Evolutionary conservation across 2,888 invertebrate genomes (phyloP), one percentile per base, ranked within the genome.

Genomic region (Eupithecia abbreviata): DNA sequence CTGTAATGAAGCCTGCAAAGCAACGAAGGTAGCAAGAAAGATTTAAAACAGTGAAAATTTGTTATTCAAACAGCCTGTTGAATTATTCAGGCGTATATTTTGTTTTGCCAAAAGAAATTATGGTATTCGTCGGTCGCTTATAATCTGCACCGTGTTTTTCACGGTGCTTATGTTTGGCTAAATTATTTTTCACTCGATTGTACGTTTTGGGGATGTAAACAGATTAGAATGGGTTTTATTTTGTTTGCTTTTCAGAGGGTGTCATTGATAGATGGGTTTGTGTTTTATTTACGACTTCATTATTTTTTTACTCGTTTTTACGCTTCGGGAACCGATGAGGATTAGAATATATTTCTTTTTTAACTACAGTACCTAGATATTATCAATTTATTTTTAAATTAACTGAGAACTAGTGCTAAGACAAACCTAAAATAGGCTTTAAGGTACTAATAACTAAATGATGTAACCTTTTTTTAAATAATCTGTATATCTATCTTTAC

Each of bases 11-110:
- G 62, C 30, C 18, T 4, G 10, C 18, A 18, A 58, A 58, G 58
- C 18, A 18, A 77, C 74, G 78, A 42, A 79, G 74, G 74, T 73
- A 78, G 71, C 42, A 76, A 55, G 71, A 74, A 72, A 70, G 47
- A 71, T 41, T 74, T 70, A 68, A 75, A 75, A 77, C 74, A 74
- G 71, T 62, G 74, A 79, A 75, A 83, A 83, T 85, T 84, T 85
- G 82, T 82, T 81, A 84, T 85, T 82, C 85, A 83, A 84, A 84
- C 73, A 71, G 73, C 66, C 49, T 75, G 76, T 68, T 84, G 88
- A 85, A 87, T 87, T 80, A 84, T 85, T 84, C 78, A 82, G 70
- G 18, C 45, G 72, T 74, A 77, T 78, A 73, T 83, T 84, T 81
- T 80, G 76, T 82, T 84, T 77, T 74, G 72, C 72, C 68, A 77